Conservation (phyloP, 2,113 vertebrate genomes). For the Lagopus leucura region DNA sequence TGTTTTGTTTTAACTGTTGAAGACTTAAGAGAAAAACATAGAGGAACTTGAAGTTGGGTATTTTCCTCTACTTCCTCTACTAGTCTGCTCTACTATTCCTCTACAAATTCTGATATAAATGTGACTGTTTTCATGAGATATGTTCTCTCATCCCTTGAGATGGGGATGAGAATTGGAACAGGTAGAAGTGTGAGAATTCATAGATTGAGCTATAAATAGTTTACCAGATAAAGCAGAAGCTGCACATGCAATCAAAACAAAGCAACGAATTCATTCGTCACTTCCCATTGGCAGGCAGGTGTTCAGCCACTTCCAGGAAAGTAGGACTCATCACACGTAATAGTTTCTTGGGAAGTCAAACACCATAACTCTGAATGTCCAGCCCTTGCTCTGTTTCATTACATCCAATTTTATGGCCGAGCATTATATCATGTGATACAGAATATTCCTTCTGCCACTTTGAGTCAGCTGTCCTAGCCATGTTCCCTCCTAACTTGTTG, state of each 20-base stretch:
- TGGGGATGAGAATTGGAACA: background rate
- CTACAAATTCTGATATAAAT: background rate
- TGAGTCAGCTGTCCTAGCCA: background rate
- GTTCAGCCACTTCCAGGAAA: background rate
- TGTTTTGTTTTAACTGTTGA: background rate
- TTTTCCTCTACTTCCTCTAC: background rate
- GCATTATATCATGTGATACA: background rate
- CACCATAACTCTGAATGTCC: background rate
- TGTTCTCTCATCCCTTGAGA: background rate
- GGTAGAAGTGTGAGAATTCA: background rate
- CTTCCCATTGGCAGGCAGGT: background rate
- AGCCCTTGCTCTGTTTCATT: background rate
- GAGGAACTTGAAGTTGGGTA: background rate
- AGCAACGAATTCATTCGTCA: background rate
- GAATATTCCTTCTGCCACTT: background rate
- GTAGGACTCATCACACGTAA: background rate
- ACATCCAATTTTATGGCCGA: background rate
- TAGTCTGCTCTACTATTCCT: no score
- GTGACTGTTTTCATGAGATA: background rate
- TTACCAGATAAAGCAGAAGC: background rate
- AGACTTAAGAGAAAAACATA: background rate
- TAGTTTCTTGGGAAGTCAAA: background rate
- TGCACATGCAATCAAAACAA: background rate
- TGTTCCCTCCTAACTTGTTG: background rate
- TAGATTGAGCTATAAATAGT: background rate